Conservation (phyloP, 2,113 vertebrate genomes). For the Pomatostomus ruficeps region DNA sequence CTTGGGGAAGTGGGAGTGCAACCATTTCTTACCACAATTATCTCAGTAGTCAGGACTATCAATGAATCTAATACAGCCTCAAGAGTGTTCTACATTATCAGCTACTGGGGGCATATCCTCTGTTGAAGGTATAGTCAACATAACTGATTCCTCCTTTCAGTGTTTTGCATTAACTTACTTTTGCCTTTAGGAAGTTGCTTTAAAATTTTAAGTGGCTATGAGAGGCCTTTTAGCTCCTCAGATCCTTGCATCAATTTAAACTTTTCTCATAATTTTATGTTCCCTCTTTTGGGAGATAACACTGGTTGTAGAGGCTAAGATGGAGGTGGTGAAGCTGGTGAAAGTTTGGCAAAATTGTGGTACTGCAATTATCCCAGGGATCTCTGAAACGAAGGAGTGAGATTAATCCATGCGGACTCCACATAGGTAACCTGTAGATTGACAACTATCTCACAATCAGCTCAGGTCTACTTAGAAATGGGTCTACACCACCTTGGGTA, state of each 20-base stretch:
- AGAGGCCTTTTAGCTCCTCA: neutral
- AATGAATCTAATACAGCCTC: constrained; percentile 3
- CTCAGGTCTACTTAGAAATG: neutral
- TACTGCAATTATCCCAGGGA: neutral
- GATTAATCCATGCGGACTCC: neutral
- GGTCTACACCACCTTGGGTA: neutral
- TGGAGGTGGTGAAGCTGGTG: neutral
- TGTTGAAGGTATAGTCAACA: neutral
- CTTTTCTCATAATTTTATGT: neutral
- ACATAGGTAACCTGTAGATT: neutral
- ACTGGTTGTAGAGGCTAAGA: neutral
- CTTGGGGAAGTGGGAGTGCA: neutral
- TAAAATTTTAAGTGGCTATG: neutral
- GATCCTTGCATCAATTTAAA: neutral
- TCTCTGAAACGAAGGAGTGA: neutral
- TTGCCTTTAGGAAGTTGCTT: neutral
- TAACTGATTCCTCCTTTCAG: neutral
- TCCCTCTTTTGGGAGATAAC: neutral
- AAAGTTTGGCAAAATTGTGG: neutral
- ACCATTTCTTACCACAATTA: constrained; percentile 47
- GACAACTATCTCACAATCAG: neutral
- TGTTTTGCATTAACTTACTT: constrained; percentile 33
- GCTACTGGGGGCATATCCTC: neutral
- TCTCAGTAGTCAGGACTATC: constrained; percentile 35
- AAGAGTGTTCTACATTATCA: constrained; percentile 38